phyloP scores from a whole-genome alignment of 2,888 invertebrate species.

The Nomada ruficornis region DNA sequence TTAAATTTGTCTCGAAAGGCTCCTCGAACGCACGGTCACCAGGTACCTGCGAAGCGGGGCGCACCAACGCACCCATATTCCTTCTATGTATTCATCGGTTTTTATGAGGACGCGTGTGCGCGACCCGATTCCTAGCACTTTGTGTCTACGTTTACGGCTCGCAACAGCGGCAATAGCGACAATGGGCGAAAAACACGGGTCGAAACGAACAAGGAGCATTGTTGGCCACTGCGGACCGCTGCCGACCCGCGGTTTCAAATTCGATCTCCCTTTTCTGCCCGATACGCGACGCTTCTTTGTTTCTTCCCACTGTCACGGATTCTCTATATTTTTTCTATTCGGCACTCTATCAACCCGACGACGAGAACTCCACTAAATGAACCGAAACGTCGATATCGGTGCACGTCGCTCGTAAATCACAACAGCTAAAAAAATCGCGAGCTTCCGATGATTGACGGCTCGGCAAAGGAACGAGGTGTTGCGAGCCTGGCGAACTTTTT shows the following conservation, averaged over 20 bases:
- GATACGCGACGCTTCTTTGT: background rate
- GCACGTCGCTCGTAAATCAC: constrained; percentile 47
- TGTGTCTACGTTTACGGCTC: constrained; percentile 52
- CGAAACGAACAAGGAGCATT: constrained; percentile 19
- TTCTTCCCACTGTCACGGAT: background rate
- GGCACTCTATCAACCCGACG: constrained; percentile 2
- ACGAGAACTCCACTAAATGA: constrained; percentile 54
- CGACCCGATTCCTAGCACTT: constrained; percentile 51
- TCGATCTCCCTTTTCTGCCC: constrained; percentile 4
- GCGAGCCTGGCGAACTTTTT: constrained; percentile 28
- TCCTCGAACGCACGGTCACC: background rate
- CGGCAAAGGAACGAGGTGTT: constrained; percentile 38
- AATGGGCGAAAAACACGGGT: constrained; percentile 38
- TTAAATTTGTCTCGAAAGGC: background rate
- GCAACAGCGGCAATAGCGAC: constrained; percentile 36
- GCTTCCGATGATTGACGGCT: constrained; percentile 32
- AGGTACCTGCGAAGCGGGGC: background rate
- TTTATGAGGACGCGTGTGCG: constrained; percentile 34
- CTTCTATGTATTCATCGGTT: constrained; percentile 45
- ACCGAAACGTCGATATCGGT: constrained; percentile 46
- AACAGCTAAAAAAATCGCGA: constrained; percentile 36
- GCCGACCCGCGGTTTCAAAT: constrained; percentile 41
- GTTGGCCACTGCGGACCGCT: constrained; percentile 24
- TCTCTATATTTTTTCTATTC: background rate
- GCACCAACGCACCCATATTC: background rate